These are phyloP conservation scores for Salticus scenicus DNA, from an alignment of 2,888 invertebrate genomes.

Conservation along the genomic window DNA sequence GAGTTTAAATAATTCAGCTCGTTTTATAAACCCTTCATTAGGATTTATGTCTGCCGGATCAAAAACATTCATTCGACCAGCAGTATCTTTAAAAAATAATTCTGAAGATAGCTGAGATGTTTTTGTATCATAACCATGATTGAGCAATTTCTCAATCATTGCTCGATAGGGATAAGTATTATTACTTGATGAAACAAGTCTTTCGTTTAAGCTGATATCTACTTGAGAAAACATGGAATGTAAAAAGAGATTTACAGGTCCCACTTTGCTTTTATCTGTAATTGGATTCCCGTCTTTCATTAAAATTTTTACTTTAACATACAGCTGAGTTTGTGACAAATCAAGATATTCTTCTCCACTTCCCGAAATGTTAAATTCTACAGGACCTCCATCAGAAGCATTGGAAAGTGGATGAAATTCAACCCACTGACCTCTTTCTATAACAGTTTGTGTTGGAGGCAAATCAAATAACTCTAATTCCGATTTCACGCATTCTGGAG, in stretches of 20 bases:
- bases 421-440: slow-evolving; percentile 32
- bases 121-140: slow-evolving; percentile 26
- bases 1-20: not conserved
- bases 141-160: slow-evolving; percentile 25
- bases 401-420: slow-evolving; percentile 46
- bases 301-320: slow-evolving; percentile 23
- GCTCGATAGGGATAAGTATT: slow-evolving; percentile 36
- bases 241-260: slow-evolving; percentile 21
- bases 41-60: not conserved
- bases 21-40: slow-evolving; percentile 33
- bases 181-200: slow-evolving; percentile 10
- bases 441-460: not conserved
- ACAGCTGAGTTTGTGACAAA: slow-evolving; percentile 13
- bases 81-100: slow-evolving; percentile 29
- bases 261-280: not conserved
- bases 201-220: slow-evolving; percentile 30
- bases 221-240: slow-evolving; percentile 23
- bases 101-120: slow-evolving; percentile 24
- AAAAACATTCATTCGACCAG: not conserved
- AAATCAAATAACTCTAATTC: slow-evolving; percentile 4
- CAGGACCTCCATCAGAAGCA: slow-evolving; percentile 7
- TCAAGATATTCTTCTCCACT: slow-evolving; percentile 25
- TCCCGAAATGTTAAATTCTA: slow-evolving; percentile 31
- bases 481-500: slow-evolving; percentile 2
- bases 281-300: slow-evolving; percentile 6